Conservation (phyloP, 2,888 invertebrate genomes). For the Orchesella flavescens region DNA sequence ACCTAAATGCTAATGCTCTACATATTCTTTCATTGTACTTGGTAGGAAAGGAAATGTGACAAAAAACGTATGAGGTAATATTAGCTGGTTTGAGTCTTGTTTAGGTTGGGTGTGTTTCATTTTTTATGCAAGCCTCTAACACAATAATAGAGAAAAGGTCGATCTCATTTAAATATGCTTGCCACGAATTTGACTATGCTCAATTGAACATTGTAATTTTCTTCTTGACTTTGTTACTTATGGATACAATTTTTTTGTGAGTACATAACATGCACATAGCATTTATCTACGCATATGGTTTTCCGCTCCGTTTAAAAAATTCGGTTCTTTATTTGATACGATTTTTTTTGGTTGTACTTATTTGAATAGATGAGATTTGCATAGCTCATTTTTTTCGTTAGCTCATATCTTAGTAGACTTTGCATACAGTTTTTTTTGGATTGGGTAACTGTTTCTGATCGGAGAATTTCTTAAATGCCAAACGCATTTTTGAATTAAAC, state of each 20-base stretch:
- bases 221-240: constrained; percentile 27
- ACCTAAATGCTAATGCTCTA: not conserved
- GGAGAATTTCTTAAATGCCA: not conserved
- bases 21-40: not conserved
- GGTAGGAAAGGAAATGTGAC: not conserved
- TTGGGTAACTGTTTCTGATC: constrained; percentile 5
- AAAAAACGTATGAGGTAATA: not conserved
- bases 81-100: not conserved
- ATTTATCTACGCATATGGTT: constrained; percentile 22
- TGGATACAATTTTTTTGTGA: constrained; percentile 2
- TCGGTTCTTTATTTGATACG: constrained; percentile 14
- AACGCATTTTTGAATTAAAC: not conserved
- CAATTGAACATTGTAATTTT: constrained; percentile 41
- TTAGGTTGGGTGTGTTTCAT: not conserved
- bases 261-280: not conserved
- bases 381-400: constrained; percentile 15
- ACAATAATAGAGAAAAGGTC: not conserved
- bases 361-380: constrained; percentile 37
- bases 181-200: constrained; percentile 12
- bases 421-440: constrained; percentile 6
- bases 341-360: not conserved
- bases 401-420: not conserved
- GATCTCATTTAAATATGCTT: constrained; percentile 33
- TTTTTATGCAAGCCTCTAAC: not conserved
- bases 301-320: constrained; percentile 53